Evolutionary conservation across 1,140 invertebrate species (phyloP), one percentile per base, ranked within the genome.

Genomic region (Meloidogyne hapla): DNA sequence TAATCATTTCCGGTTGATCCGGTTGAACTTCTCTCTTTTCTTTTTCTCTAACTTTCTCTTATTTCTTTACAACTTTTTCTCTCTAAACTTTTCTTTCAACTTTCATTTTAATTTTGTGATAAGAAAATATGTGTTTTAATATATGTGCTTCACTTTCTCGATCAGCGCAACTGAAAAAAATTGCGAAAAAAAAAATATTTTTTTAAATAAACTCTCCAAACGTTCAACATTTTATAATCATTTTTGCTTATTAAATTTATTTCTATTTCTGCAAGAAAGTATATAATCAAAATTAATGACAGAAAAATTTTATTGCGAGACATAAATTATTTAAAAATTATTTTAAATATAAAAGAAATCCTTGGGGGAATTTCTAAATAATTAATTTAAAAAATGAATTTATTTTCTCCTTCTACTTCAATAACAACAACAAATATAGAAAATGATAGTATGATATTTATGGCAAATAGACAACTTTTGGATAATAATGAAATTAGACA

Each of bases 401-500:
- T 66, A 33, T 33, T 33, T 66, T 21, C 38, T 66, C n/a, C 65
- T 33, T 33, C 33, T 6, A 33, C 33, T 6, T 33, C 33, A 33
- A 6, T 33, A 33, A 33, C 33, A 28, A 40, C 65, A 33, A 33
- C 9, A 65, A 23, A 21, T 13, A 28, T 18, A 4, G 38, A 66
- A 25, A 66, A 4, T 26, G 63, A 64, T 15, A 33, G 21, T 33
- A 66, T n/a, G n/a, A n/a, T 66, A 8, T 66, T 65, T n/a, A 18
- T 66, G n/a, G 18, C n/a, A 21, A 66, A 65, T 38, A 38, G 33
- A 33, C 33, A 33, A 33, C 9, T 33, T 33, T 33, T 33, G 33
- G 33, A 64, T 25, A 64, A 15, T 18, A 48, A 56, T 56, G 48
- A 77, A 68, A 69, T 77, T 42, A 74, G 76, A 8, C 73, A 77